These are phyloP conservation scores for Glareola pratincola DNA, from an alignment of 2,113 vertebrate species.

Conservation along the genomic window DNA sequence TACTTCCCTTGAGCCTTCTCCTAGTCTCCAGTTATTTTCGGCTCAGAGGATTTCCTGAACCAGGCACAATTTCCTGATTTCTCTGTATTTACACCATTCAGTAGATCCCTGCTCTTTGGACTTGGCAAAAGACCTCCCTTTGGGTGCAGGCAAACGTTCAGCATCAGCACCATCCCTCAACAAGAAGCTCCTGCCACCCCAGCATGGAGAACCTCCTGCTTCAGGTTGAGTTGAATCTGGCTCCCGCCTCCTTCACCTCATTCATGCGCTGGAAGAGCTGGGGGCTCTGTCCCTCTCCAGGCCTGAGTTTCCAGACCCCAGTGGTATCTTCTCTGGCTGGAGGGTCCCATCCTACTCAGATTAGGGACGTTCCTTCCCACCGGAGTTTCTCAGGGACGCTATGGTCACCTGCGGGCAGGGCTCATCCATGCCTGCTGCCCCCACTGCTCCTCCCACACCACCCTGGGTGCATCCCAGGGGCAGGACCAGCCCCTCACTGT, in stretches of 20 bases:
- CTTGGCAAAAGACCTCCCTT: neutral
- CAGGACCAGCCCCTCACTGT: neutral
- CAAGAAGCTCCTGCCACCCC: neutral
- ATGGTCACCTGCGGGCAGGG: neutral
- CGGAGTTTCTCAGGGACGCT: neutral
- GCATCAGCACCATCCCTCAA: neutral
- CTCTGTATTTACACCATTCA: neutral
- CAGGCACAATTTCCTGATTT: neutral
- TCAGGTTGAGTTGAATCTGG: neutral
- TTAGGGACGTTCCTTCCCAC: neutral
- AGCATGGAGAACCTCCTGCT: neutral
- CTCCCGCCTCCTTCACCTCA: neutral
- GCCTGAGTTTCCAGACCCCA: neutral
- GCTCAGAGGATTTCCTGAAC: neutral
- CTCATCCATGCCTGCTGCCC: neutral
- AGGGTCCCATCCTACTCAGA: neutral
- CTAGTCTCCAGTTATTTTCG: neutral
- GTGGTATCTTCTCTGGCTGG: neutral
- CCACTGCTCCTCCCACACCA: neutral
- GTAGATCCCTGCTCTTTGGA: neutral
- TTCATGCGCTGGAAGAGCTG: neutral
- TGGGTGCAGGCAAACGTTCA: neutral
- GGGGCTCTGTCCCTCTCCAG: neutral
- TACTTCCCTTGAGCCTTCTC: neutral
- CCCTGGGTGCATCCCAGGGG: accelerated